These are phyloP conservation scores for Luscinia luscinia DNA, from an alignment of 2,797 vertebrate species.

Conservation along the genomic window DNA sequence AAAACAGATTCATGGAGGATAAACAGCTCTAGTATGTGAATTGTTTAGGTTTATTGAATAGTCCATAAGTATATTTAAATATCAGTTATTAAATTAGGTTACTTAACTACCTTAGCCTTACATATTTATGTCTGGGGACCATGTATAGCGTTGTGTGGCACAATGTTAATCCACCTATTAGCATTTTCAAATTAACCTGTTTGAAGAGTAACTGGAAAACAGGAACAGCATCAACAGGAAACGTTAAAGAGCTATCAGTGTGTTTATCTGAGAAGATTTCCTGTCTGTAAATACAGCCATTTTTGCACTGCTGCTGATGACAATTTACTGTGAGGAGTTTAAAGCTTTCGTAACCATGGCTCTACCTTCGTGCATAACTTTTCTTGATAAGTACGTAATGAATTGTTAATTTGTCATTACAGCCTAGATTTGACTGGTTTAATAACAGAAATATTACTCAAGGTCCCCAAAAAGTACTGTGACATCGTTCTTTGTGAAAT, in stretches of 20 bases:
- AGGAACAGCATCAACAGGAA: conserved; percentile 1
- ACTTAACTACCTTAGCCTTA: neutral
- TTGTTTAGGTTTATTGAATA: conserved; percentile 35
- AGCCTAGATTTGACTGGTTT: neutral
- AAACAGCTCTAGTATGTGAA: conserved; percentile 29
- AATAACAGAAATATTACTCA: neutral
- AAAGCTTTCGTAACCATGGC: neutral
- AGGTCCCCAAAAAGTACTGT: neutral
- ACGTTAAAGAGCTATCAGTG: conserved; percentile 2
- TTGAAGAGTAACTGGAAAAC: conserved; percentile 19
- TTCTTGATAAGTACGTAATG: neutral
- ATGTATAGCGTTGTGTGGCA: neutral
- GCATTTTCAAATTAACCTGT: neutral
- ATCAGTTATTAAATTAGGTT: conserved; percentile 16
- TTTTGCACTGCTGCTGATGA: neutral
- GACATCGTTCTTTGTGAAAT: neutral
- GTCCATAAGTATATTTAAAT: conserved; percentile 7
- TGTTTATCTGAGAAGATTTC: conserved; percentile 10
- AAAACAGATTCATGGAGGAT: conserved; percentile 49
- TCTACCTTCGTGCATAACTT: neutral
- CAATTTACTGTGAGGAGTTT: neutral
- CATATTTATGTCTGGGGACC: neutral
- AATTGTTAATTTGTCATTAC: neutral
- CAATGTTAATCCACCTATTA: neutral
- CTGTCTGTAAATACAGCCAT: neutral